phyloP scores from a whole-genome alignment of 1,140 invertebrate genomes.

The Pollicipes pollicipes region DNA sequence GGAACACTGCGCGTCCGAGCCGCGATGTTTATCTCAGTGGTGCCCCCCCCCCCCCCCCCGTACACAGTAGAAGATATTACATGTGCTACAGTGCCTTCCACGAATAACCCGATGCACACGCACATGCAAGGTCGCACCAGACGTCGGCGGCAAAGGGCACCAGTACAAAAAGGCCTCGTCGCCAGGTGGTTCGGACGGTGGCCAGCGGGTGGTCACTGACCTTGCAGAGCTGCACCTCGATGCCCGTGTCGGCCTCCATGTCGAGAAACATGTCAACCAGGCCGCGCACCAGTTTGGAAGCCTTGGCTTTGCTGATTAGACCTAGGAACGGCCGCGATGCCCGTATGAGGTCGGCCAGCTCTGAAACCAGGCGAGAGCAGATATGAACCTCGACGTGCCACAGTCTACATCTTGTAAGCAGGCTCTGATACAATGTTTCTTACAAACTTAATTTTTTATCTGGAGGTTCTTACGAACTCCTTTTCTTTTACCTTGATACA shows the following conservation, averaged over 20 bases:
- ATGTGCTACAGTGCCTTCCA: no score
- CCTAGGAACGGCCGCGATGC: conserved; percentile 77
- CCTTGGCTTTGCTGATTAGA: conserved; percentile 94
- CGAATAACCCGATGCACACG: no score
- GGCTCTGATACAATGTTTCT: neutral
- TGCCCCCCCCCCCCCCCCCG: no score
- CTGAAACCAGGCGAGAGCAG: conserved; percentile 24
- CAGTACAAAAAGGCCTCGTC: no score
- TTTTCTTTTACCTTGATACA: neutral
- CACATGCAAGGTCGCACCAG: no score
- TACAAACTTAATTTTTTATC: neutral
- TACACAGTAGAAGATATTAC: no score
- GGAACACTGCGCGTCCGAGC: no score
- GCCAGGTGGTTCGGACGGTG: no score
- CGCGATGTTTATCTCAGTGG: no score
- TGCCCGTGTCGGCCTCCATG: conserved; percentile 80
- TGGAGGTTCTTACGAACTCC: neutral
- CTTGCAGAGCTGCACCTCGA: conserved; percentile 53
- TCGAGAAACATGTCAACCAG: conserved; percentile 95
- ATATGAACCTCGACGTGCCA: conserved; percentile 9
- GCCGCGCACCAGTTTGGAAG: conserved; percentile 88
- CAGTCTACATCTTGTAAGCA: neutral
- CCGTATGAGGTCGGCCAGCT: conserved; percentile 82
- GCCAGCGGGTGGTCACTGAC: conserved; percentile 5
- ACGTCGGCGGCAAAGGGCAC: no score